Percentiles rank a stretch among this genome's conserved stretches.
Conservation (phyloP, 2,888 invertebrate genomes). For the Protophormia terraenovae region DNA sequence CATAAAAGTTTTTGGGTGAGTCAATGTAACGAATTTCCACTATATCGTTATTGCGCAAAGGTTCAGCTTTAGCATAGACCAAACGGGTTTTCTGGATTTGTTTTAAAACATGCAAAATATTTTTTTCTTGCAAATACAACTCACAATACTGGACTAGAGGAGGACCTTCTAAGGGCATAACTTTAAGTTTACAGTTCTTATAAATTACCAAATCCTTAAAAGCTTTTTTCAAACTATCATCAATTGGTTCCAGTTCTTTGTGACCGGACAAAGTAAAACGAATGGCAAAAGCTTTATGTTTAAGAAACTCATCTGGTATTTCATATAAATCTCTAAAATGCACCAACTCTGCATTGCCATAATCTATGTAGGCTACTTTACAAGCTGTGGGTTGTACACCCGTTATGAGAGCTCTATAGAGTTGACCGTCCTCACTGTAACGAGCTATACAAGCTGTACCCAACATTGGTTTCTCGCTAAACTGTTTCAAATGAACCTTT, state of each 20-base stretch:
- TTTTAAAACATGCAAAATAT: constrained; percentile 76
- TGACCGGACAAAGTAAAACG: constrained; percentile 88
- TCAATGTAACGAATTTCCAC: constrained; percentile 80
- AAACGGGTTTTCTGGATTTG: constrained; percentile 76
- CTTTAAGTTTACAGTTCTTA: constrained; percentile 85
- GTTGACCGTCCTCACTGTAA: constrained; percentile 86
- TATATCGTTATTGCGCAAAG: constrained; percentile 75
- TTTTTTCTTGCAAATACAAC: constrained; percentile 83
- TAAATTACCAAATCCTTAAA: constrained; percentile 87
- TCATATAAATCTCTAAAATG: constrained; percentile 88
- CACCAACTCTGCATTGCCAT: constrained; percentile 89
- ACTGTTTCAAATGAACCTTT: constrained; percentile 83
- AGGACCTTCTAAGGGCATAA: constrained; percentile 86
- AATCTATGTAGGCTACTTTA: constrained; percentile 91
- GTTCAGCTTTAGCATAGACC: constrained; percentile 76
- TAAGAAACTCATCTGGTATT: constrained; percentile 87
- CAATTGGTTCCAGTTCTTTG: constrained; percentile 84
- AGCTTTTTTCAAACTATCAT: constrained; percentile 85
- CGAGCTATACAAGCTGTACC: constrained; percentile 90
- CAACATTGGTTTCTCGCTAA: constrained; percentile 87
- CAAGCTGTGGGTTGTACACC: constrained; percentile 87
- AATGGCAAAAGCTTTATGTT: constrained; percentile 88
- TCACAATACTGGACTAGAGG: constrained; percentile 89
- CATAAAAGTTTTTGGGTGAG: constrained; percentile 88
- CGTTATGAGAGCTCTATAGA: constrained; percentile 90